Conservation (phyloP, 2,888 invertebrate species). For the Lithodes maja region DNA sequence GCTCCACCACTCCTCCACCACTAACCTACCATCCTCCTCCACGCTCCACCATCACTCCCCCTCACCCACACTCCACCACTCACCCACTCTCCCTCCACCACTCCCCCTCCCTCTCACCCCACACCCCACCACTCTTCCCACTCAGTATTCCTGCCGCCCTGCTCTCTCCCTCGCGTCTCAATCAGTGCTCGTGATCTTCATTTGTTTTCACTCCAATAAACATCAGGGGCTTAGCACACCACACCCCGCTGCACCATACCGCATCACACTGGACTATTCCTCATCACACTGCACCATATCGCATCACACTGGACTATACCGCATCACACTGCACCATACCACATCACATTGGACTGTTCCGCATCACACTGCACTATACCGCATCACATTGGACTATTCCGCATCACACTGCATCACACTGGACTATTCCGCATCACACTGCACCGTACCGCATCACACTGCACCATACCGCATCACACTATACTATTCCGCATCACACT, state of each 20-base stretch:
- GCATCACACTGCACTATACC: neutral
- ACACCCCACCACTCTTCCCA: neutral
- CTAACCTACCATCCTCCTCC: neutral
- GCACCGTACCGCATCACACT: neutral
- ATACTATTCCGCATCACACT: neutral
- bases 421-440: neutral
- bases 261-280: neutral
- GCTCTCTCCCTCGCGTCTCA: neutral
- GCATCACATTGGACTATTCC: neutral
- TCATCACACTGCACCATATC: neutral
- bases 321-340: neutral
- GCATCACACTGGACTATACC: neutral
- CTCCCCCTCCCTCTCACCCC: neutral
- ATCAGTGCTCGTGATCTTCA: neutral
- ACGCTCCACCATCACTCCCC: neutral
- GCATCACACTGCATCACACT: neutral
- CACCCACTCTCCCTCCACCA: neutral
- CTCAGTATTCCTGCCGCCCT: neutral
- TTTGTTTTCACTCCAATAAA: slow-evolving; percentile 1
- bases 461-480: neutral
- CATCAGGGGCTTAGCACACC: neutral
- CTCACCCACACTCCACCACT: neutral
- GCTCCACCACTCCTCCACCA: neutral
- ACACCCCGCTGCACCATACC: neutral
- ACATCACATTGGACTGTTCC: neutral